Evolutionary conservation across 1,140 invertebrate genomes (phyloP), one percentile per base, ranked within the genome.

Genomic region (Microplitis demolitor): DNA sequence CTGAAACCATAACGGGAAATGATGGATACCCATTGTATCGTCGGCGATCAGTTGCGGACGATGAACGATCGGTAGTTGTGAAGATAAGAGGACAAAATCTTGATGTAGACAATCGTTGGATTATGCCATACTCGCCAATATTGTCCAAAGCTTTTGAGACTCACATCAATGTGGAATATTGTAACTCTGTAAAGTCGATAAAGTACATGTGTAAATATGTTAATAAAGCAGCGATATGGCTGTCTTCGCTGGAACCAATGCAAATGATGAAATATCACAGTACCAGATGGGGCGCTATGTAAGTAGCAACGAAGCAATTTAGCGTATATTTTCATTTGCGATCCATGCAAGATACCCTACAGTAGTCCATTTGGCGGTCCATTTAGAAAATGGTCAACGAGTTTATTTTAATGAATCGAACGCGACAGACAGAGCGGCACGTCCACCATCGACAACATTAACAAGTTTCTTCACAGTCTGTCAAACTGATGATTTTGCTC

Each of bases 61-160:
- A 77, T 63, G 75, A 69, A 51, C 76, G 78, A 33, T 54, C 53
- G 39, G 67, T 66, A 45, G 54, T 45, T 14, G 58, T 77, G 69
- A 58, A 71, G 62, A 58, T 58, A 63, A 73, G 33, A n/a, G 14
- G 14, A 9, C 6, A 33, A 50, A 37, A 24, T 31, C 9, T 66
- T 45, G 9, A 74, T 56, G 78, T 88, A 39, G 85, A 89, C 76
- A 90, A 89, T 74, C 63, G 81, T 45, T 89, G 86, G 86, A 78
- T 90, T 71, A 88, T 89, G 35, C 88, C 88, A 66, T 90, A 90
- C 82, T 88, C 83, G 72, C 85, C 87, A 31, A 71, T 88, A 9
- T 79, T 90, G 8, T 83, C 75, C 4, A 84, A 86, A 79, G 88
- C 77, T 62, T 90, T 83, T 73, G 83, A 89, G 69, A 76, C 74